phyloP scores from a whole-genome alignment of 2,797 vertebrate genomes.

The Rhinoraja longicauda region DNA sequence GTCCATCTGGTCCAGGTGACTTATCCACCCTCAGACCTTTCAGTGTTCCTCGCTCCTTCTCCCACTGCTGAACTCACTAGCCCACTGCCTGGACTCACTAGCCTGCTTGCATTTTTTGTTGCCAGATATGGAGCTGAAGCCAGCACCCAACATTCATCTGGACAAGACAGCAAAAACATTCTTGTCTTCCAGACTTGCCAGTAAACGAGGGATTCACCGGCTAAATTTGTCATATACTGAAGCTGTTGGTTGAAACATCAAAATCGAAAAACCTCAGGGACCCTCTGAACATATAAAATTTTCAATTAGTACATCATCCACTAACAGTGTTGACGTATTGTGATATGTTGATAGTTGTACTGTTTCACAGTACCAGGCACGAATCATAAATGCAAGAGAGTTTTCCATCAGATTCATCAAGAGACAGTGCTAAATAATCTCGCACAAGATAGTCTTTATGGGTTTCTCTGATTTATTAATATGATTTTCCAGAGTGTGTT shows the following conservation, averaged over 20 bases:
- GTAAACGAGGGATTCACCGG: not conserved
- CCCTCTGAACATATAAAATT: slow-evolving; percentile 6
- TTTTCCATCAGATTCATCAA: not conserved
- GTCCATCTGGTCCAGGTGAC: too few species aligned
- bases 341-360: not conserved
- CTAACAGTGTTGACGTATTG: slow-evolving; percentile 1
- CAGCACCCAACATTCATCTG: too few species aligned
- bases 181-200: not conserved
- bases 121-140: too few species aligned
- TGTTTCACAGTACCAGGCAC: not conserved
- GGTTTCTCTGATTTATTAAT: not conserved
- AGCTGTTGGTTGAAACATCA: not conserved
- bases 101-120: too few species aligned
- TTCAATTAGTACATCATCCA: slow-evolving; percentile 12
- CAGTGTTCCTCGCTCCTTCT: too few species aligned
- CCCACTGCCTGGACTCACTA: too few species aligned
- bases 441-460: not conserved
- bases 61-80: too few species aligned
- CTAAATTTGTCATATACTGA: not conserved
- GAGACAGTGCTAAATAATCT: not conserved
- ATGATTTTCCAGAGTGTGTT: not conserved
- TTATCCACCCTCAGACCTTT: too few species aligned
- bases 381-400: not conserved
- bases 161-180: too few species aligned
- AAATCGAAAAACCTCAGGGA: not conserved